Conservation (phyloP, 2,797 vertebrate species). For the Monodelphis domestica region DNA sequence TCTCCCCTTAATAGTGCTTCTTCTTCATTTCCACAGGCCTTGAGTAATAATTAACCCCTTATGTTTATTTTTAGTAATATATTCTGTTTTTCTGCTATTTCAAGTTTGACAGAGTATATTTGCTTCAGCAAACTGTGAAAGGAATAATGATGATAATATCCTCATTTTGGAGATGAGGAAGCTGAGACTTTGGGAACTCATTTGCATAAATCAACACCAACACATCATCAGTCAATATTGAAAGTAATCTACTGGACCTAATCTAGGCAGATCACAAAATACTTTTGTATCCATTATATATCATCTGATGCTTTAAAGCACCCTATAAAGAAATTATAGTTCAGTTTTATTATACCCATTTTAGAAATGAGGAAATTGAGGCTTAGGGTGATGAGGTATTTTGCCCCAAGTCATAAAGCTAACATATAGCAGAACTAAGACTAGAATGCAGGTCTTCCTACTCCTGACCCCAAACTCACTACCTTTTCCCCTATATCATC, state of each 20-base stretch:
- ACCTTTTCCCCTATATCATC: not conserved
- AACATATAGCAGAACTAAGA: not conserved
- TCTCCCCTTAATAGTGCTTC: not conserved
- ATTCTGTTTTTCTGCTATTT: not conserved
- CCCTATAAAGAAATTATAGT: not conserved
- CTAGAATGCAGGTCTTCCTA: not conserved
- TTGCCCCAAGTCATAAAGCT: not conserved
- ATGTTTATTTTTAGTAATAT: not conserved
- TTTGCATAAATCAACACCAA: no score
- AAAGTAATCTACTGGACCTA: not conserved
- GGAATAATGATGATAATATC: not conserved
- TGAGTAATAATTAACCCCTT: not conserved
- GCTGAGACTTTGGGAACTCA: not conserved
- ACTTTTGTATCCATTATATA: not conserved
- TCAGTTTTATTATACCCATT: not conserved
- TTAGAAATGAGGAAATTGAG: not conserved
- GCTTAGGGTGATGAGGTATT: not conserved
- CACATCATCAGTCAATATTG: no score
- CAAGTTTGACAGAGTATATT: not conserved
- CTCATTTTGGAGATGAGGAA: not conserved
- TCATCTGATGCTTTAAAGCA: not conserved
- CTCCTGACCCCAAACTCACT: not conserved
- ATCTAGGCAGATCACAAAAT: not conserved
- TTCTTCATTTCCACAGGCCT: not conserved
- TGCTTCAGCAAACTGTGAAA: not conserved